Evolutionary conservation across 2,113 vertebrate species (phyloP).

Genomic region (Oncorhynchus clarkii): DNA sequence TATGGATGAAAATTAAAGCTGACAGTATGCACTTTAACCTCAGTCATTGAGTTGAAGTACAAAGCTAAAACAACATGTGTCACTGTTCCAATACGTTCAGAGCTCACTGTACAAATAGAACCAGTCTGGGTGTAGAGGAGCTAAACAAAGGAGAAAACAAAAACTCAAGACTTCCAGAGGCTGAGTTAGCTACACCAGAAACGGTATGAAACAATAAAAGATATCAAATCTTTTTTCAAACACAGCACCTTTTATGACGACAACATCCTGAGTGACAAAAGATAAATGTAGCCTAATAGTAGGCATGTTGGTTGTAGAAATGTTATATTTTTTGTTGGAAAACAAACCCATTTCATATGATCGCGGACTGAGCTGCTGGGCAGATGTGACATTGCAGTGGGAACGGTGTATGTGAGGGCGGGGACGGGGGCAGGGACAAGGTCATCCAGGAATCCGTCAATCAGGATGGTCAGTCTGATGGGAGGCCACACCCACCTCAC

Average conservation of each 20-base stretch:
- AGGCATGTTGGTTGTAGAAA: slow-evolving; percentile 47
- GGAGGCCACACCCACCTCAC: slow-evolving; percentile 74
- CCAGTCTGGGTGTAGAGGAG: not conserved
- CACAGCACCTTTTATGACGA: slow-evolving; percentile 40
- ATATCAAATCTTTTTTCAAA: not conserved
- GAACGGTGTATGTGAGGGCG: slow-evolving; percentile 69
- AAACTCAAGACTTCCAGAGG: not conserved
- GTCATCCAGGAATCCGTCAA: slow-evolving; percentile 75
- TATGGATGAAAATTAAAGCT: too few species aligned
- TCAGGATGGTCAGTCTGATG: slow-evolving; percentile 75
- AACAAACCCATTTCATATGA: slow-evolving; percentile 85
- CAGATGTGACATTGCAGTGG: slow-evolving; percentile 79
- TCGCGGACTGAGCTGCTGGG: slow-evolving; percentile 82
- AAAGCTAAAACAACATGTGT: too few species aligned
- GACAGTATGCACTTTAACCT: too few species aligned
- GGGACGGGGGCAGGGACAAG: slow-evolving; percentile 74
- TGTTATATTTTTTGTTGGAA: slow-evolving; percentile 46
- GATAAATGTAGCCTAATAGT: slow-evolving; percentile 36
- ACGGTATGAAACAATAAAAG: slow-evolving; percentile 27
- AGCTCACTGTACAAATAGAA: not conserved
- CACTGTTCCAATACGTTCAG: too few species aligned
- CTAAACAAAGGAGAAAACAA: not conserved
- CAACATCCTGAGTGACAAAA: slow-evolving; percentile 75
- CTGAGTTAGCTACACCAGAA: not conserved
- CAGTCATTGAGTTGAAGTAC: too few species aligned